Base-by-base conservation (phyloP, 2,113 vertebrate species). In the Tachysurus fulvidraco region DNA sequence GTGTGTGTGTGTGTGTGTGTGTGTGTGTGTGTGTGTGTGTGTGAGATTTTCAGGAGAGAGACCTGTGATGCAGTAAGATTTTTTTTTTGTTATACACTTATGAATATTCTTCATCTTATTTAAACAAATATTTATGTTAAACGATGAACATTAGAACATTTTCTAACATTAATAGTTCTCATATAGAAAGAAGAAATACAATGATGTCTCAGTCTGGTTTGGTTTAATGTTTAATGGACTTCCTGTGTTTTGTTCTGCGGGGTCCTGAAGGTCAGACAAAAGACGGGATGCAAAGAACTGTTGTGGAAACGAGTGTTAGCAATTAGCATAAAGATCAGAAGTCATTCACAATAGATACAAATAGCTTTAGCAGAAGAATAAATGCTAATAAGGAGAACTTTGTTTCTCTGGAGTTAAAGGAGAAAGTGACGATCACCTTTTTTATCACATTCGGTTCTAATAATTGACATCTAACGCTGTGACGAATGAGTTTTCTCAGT, bases 191-290 rank as follows among this genome's bases (percentile, higher is more conserved):
- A 14, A 73, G 50, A 16, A 7, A 69, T 50, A 74, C 71, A 74
- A 46, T n/a, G 25, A 3, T 4, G 50, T 50, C 19, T 25, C 19
- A 41, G 17, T 44, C 19, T 76, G 6, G 28, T 23, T 97, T 93
- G 95, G 97, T 90, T 92, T 94, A 88, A 97, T 96, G 3, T 97
- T 96, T 64, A 95, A 96, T 95, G 97, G 91, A 96, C 97, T 92
- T 96, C 96, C 84, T 93, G 95, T 95, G 82, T 88, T 83, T 76
- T 86, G 82, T 78, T 84, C 88, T 89, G 89, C 88, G 59, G 93
- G 92, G 87, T 88, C 91, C 92, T 89, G 87, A 81, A 67, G 85
- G 60, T 73, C 71, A 92, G 88, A 94, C 89, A 93, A 94, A 93
- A 90, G 88, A 76, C 88, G 89, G 50, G 85, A 90, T 88, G 88